These are phyloP conservation scores for Cepaea hortensis DNA, from an alignment of 2,888 invertebrate genomes.

Conservation along the genomic window DNA sequence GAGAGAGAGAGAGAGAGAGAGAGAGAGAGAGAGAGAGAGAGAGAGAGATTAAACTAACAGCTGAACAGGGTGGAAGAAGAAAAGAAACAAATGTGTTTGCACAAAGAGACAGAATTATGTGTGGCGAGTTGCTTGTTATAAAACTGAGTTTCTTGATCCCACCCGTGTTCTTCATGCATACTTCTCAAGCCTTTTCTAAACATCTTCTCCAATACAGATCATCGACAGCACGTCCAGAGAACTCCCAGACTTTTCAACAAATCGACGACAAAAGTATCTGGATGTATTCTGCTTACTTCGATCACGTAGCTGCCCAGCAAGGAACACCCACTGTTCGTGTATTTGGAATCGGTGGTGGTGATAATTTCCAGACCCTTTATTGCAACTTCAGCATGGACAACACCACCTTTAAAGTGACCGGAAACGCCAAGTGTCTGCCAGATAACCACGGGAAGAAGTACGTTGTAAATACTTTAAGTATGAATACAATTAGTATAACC, in stretches of 20 bases:
- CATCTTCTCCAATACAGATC: background rate
- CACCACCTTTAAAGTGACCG: background rate
- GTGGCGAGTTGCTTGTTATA: background rate
- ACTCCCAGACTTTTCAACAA: background rate
- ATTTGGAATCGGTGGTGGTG: background rate
- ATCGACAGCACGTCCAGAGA: background rate
- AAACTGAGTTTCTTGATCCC: background rate
- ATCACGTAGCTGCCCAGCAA: background rate
- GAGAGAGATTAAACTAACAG: no score
- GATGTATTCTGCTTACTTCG: slow-evolving; percentile 29
- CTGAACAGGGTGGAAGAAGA: background rate
- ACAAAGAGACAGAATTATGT: background rate
- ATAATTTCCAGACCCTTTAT: background rate
- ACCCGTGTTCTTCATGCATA: background rate
- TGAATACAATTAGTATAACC: background rate
- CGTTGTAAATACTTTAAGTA: background rate
- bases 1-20: background rate
- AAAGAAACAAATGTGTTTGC: background rate
- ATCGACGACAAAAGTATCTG: slow-evolving; percentile 5
- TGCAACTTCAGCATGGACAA: background rate
- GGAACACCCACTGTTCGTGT: background rate
- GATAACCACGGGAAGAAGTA: background rate
- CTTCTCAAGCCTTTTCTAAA: background rate
- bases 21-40: background rate
- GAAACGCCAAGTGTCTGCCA: background rate